These are phyloP conservation scores for Bruchidius siliquastri DNA, from an alignment of 2,888 invertebrate genomes.

Conservation along the genomic window DNA sequence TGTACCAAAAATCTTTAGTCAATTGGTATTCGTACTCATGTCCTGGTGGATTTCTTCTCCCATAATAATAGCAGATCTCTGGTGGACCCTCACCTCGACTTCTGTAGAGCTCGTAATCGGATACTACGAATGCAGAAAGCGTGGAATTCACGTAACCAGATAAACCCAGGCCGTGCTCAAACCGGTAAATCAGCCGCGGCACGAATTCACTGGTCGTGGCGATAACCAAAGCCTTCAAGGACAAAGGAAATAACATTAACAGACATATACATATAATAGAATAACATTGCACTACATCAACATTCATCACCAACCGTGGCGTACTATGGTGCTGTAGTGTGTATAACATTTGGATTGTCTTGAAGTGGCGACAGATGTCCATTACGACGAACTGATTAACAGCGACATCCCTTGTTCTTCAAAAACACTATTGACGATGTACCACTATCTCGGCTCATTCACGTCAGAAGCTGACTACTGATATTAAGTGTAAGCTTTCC, in stretches of 20 bases:
- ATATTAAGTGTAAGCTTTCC: too few relatives aligned
- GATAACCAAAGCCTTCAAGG: conserved; percentile 38
- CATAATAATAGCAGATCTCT: conserved; percentile 42
- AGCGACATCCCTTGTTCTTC: too few relatives aligned
- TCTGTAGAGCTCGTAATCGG: not conserved
- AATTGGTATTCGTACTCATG: conserved; percentile 37
- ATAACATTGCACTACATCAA: too few relatives aligned
- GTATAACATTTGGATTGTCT: too few relatives aligned
- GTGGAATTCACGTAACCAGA: conserved; percentile 28
- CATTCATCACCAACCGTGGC: too few relatives aligned
- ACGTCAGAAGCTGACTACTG: too few relatives aligned
- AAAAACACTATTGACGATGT: too few relatives aligned
- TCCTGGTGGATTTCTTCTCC: conserved; percentile 38
- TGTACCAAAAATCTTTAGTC: conserved; percentile 53
- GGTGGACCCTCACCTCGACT: not conserved
- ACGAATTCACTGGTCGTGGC: conserved; percentile 38
- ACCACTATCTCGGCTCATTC: too few relatives aligned
- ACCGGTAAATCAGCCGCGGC: conserved; percentile 25
- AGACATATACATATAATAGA: too few relatives aligned
- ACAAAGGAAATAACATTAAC: not conserved
- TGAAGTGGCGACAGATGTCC: too few relatives aligned
- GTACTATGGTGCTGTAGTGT: too few relatives aligned
- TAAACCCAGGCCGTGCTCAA: conserved; percentile 9
- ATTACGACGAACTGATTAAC: too few relatives aligned
- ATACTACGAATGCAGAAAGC: conserved; percentile 19